Evolutionary conservation across 1,140 invertebrate species (phyloP).

Genomic region (Apis cerana): DNA sequence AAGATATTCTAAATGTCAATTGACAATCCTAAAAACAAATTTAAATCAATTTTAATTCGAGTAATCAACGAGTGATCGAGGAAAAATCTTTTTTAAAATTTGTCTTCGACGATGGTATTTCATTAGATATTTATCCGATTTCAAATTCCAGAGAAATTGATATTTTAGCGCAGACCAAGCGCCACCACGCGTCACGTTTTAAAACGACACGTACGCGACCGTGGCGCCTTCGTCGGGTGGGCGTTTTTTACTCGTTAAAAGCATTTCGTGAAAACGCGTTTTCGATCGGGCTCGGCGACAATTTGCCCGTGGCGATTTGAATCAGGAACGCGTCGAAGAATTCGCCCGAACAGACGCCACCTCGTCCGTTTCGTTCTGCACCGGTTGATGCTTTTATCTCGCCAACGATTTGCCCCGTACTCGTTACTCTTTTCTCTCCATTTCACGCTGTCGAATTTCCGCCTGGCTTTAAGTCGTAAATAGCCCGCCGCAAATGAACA

Average conservation of each 20-base stretch:
- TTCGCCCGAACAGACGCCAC: conserved; percentile 12
- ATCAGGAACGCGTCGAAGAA: conserved; percentile 37
- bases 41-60: background rate
- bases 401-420: conserved; percentile 32
- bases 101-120: too few species aligned
- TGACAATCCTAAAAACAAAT: background rate
- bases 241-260: conserved; percentile 56
- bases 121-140: too few species aligned
- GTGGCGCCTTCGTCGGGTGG: background rate
- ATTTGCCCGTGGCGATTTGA: conserved; percentile 45
- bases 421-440: background rate
- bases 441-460: conserved; percentile 8
- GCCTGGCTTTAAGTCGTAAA: background rate
- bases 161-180: background rate
- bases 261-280: conserved; percentile 50
- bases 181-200: background rate
- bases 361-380: conserved; percentile 34
- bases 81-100: too few species aligned
- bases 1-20: background rate
- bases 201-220: background rate
- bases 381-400: conserved; percentile 37
- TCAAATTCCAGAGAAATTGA: too few species aligned
- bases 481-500: background rate
- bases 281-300: conserved; percentile 43
- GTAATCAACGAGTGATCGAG: background rate